Evolutionary conservation across 2,113 vertebrate genomes (phyloP), one percentile per base, ranked within the genome.

Genomic region (Ammospiza caudacuta): DNA sequence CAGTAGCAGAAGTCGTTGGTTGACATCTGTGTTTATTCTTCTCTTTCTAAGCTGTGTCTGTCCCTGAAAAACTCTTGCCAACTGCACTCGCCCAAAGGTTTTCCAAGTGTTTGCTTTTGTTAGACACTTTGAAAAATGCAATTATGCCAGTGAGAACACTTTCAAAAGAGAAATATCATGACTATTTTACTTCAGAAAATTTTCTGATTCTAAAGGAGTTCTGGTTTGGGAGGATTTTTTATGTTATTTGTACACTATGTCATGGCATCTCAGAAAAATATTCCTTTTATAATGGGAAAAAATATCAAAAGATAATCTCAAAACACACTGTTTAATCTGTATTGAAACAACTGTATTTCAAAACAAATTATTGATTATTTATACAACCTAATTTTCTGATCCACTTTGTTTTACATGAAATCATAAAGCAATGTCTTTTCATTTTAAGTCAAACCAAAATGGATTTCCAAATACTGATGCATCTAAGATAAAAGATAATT

Each of bases 401-500:
- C 29, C 12, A 31, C 39, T 63, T 92, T 86, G n/a, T 81, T 83
- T 88, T 89, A 46, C 57, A n/a, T 83, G 29, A 55, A 77, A 55
- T 59, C 47, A 63, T 69, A 67, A 77, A 67, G 21, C 51, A 92
- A 63, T 43, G 9, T 92, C 67, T 73, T 95, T 90, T 90, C 72
- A 75, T 92, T 95, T 83, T 83, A 70, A 80, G 43, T 75, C 72
- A 81, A 63, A 90, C 14, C 0, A 0, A 95, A 90, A 74, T 41
- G 24, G 21, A 83, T 86, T 89, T 96, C 72, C 80, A 93, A 81
- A 86, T 59, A 74, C 17, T 81, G 64, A 62, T 63, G 35, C 46
- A 79, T 52, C 58, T 79, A 76, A 66, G 47, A 88, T 51, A 59
- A 87, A 95, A 87, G 20, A 19, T 89, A 23, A 93, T 95, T 86